Evolutionary conservation across 2,113 vertebrate genomes (phyloP).

Genomic region (Apistogramma diplotaenia): DNA sequence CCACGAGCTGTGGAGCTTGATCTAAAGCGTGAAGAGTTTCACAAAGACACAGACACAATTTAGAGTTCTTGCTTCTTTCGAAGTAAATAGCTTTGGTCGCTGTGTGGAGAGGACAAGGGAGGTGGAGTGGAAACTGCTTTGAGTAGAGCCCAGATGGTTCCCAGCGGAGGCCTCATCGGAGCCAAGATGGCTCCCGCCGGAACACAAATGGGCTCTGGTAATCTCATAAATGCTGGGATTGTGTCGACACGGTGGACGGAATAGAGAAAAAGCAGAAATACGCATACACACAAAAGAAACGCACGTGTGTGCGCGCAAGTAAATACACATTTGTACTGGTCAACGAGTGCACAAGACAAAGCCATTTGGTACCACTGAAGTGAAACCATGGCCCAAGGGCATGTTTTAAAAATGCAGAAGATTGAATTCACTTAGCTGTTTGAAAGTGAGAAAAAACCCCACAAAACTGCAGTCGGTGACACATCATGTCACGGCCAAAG

Average conservation of each 20-base stretch:
- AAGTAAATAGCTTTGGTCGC: constrained; percentile 58
- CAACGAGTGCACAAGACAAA: constrained; percentile 45
- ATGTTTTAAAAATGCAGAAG: constrained; percentile 56
- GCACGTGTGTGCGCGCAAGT: not conserved
- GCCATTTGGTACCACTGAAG: constrained; percentile 55
- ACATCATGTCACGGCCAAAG: constrained; percentile 35
- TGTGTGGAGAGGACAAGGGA: constrained; percentile 44
- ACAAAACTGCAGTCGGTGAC: constrained; percentile 37
- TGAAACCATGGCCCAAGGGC: constrained; percentile 52
- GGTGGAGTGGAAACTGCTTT: constrained; percentile 60
- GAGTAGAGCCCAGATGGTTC: constrained; percentile 77
- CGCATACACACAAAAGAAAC: constrained; percentile 18
- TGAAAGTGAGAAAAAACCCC: constrained; percentile 26
- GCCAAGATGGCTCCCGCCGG: constrained; percentile 77
- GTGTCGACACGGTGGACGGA: constrained; percentile 60
- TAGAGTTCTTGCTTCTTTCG: constrained; percentile 9
- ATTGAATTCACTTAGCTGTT: constrained; percentile 71
- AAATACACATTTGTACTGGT: constrained; percentile 1
- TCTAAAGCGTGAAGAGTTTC: constrained; percentile 1
- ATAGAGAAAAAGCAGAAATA: constrained; percentile 42
- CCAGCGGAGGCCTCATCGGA: constrained; percentile 72
- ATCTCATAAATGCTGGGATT: constrained; percentile 76
- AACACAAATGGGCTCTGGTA: constrained; percentile 76
- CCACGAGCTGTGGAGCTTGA: not conserved
- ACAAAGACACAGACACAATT: constrained; percentile 15